Percentiles rank a stretch among this genome's conserved stretches.
phyloP scores from a whole-genome alignment of 2,888 invertebrate genomes.

The Lottia gigantea region DNA sequence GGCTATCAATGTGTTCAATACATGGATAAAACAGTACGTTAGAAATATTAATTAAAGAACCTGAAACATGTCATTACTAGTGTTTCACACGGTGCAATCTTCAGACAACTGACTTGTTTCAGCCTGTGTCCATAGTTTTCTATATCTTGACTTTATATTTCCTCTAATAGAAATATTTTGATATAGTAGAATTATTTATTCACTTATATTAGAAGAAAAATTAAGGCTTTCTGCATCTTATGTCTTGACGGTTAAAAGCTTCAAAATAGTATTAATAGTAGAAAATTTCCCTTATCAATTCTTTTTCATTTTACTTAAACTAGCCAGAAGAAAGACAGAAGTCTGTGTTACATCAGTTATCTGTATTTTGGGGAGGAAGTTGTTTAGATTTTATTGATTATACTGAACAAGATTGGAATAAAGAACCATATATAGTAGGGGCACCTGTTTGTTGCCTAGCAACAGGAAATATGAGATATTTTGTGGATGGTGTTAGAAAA shows the following conservation, averaged over 20 bases:
- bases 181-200: no score
- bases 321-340: constrained; percentile 60
- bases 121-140: no score
- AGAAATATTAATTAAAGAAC: no score
- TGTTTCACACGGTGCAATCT: no score
- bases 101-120: no score
- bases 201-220: no score
- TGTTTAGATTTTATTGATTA: constrained; percentile 59
- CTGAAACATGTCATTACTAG: no score
- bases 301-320: constrained; percentile 7
- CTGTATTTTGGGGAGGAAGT: constrained; percentile 61
- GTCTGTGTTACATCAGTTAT: constrained; percentile 65
- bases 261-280: no score
- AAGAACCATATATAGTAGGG: constrained; percentile 63
- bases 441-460: constrained; percentile 61
- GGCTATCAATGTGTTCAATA: constrained; percentile 61
- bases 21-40: constrained; percentile 44
- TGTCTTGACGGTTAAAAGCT: no score
- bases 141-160: no score
- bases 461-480: constrained; percentile 60
- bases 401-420: constrained; percentile 65
- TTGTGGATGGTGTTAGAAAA: constrained; percentile 51
- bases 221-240: no score
- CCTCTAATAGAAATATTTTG: no score
- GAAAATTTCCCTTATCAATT: not conserved